Percentiles rank a stretch among this genome's conserved stretches.
phyloP scores from a whole-genome alignment of 2,888 invertebrate genomes.

The Drosophila eohydei region DNA sequence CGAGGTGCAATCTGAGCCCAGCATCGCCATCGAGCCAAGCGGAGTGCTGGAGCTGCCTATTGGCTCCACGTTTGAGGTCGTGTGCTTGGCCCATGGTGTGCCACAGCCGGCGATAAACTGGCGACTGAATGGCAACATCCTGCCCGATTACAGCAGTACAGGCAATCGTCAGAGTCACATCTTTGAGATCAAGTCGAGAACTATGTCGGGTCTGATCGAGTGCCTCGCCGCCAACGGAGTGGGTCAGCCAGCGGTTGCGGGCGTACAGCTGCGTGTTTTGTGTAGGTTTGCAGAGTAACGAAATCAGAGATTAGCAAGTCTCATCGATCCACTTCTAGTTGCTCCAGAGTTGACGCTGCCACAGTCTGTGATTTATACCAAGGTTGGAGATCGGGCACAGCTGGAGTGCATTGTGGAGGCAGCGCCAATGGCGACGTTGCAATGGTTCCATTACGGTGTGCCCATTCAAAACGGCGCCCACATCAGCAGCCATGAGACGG shows the following conservation, averaged over 20 bases:
- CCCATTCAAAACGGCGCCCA: constrained; percentile 85
- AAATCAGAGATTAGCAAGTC: not conserved
- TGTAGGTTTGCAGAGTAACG: constrained; percentile 86
- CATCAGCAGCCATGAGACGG: constrained; percentile 85
- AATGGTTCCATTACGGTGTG: constrained; percentile 89
- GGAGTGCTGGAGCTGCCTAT: constrained; percentile 90
- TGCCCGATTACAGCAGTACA: constrained; percentile 72
- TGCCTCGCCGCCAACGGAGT: constrained; percentile 91
- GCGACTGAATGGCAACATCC: constrained; percentile 84
- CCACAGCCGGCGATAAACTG: constrained; percentile 91
- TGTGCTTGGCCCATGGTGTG: constrained; percentile 89
- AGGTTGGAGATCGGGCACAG: constrained; percentile 89
- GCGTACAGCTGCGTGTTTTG: constrained; percentile 89
- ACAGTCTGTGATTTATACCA: constrained; percentile 90
- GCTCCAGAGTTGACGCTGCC: constrained; percentile 89
- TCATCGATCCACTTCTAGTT: constrained; percentile 85
- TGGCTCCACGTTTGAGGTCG: constrained; percentile 91
- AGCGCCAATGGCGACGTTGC: constrained; percentile 89
- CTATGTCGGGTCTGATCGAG: constrained; percentile 90
- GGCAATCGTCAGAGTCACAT: constrained; percentile 82
- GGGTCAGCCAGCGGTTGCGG: constrained; percentile 89
- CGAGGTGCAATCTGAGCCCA: constrained; percentile 91
- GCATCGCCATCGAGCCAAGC: constrained; percentile 88
- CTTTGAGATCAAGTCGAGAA: constrained; percentile 86
- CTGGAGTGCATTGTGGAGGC: constrained; percentile 89